Evolutionary conservation across 2,888 invertebrate genomes (phyloP).

Genomic region (Phyllotreta striolata): DNA sequence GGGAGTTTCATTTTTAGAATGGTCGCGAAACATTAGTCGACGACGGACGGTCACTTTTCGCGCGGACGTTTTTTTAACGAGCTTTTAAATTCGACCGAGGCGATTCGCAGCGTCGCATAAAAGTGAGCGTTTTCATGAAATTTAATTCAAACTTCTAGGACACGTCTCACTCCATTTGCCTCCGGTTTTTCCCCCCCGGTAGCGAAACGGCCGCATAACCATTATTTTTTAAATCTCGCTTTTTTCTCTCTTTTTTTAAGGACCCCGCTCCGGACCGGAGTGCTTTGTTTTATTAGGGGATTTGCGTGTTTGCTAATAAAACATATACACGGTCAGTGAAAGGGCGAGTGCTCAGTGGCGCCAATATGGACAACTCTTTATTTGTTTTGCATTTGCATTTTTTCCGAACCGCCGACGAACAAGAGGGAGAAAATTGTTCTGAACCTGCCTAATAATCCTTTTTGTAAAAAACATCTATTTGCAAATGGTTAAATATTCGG

Average conservation of each 20-base stretch:
- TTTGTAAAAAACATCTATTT: too few relatives aligned
- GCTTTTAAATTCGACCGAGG: slow-evolving; percentile 14
- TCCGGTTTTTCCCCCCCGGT: slow-evolving; percentile 3
- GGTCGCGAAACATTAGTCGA: too few relatives aligned
- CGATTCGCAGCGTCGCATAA: slow-evolving; percentile 15
- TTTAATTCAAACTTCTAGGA: slow-evolving; percentile 12
- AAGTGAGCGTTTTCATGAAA: slow-evolving; percentile 15
- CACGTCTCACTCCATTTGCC: slow-evolving; percentile 20
- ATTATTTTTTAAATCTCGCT: slow-evolving; percentile 22
- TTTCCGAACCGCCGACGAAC: not conserved
- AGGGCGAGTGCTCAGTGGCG: slow-evolving; percentile 25
- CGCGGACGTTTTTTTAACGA: slow-evolving; percentile 1
- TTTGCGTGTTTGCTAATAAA: slow-evolving; percentile 46
- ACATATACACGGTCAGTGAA: slow-evolving; percentile 41
- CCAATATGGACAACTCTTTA: slow-evolving; percentile 29
- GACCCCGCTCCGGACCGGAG: slow-evolving; percentile 17
- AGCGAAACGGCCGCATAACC: slow-evolving; percentile 15
- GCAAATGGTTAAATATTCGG: too few relatives aligned
- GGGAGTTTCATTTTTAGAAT: not conserved
- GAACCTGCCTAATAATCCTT: too few relatives aligned
- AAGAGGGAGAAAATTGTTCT: too few relatives aligned
- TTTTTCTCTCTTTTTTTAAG: slow-evolving; percentile 28
- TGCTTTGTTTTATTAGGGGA: slow-evolving; percentile 41
- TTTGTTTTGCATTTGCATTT: slow-evolving; percentile 32
- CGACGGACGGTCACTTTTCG: too few relatives aligned